phyloP scores from a whole-genome alignment of 2,888 invertebrate genomes.

The Mactromeris polynyma region DNA sequence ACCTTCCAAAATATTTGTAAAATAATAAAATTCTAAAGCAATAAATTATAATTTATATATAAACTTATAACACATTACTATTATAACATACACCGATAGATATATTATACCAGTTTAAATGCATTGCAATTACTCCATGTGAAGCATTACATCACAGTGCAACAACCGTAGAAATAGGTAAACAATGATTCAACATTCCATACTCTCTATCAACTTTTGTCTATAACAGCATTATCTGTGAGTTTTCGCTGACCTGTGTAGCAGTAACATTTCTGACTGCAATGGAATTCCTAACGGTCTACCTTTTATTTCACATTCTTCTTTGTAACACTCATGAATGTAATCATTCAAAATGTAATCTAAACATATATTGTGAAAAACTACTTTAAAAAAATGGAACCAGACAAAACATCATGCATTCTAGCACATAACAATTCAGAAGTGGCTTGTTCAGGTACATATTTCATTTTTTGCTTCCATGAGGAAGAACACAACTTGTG shows the following conservation, averaged over 20 bases:
- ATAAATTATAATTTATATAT: no score
- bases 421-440: not conserved
- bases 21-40: no score
- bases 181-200: conserved; percentile 18
- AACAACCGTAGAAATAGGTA: not conserved
- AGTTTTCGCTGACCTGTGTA: conserved; percentile 1
- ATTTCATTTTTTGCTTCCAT: not conserved
- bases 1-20: no score
- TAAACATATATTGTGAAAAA: not conserved
- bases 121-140: conserved; percentile 4
- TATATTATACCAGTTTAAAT: not conserved
- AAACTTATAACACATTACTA: no score
- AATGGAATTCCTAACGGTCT: not conserved
- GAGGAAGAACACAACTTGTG: not conserved
- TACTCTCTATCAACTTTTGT: conserved; percentile 10
- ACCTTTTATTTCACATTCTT: not conserved
- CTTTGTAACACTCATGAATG: not conserved
- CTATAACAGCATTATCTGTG: not conserved
- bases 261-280: not conserved
- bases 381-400: not conserved
- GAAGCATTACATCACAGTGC: not conserved
- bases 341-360: not conserved
- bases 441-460: not conserved
- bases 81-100: not conserved
- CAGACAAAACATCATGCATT: not conserved